A percentile compares a stretch with the other conserved stretches of the same genome.
These are phyloP conservation scores for Thymallus thymallus DNA, from an alignment of 2,113 vertebrate genomes.

Conservation along the genomic window DNA sequence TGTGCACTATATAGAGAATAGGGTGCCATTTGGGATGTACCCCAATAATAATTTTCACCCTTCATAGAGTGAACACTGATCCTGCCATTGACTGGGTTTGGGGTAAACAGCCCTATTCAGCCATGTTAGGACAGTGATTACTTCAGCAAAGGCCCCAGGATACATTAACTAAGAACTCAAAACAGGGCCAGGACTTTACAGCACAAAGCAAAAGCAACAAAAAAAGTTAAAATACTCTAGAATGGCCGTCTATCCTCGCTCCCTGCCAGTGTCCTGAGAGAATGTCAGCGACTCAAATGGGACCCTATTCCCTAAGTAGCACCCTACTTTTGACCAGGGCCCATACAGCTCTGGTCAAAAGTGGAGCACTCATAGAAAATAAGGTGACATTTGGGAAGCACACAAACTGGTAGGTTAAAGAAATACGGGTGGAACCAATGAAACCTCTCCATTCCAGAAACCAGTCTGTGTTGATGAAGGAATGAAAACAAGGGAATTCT, in stretches of 20 bases:
- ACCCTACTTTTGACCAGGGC: no score
- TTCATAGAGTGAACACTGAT: no score
- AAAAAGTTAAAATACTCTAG: neutral
- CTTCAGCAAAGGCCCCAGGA: neutral
- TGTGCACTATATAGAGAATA: no score
- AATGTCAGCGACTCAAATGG: no score
- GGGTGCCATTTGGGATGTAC: no score
- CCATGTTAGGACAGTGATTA: neutral
- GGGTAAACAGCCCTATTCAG: neutral
- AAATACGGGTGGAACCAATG: neutral
- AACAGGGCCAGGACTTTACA: neutral
- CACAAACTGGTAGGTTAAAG: neutral
- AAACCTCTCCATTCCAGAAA: no score
- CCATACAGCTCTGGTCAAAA: no score
- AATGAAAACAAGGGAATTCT: no score
- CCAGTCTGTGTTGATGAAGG: no score
- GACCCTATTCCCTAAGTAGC: no score
- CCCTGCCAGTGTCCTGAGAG: neutral
- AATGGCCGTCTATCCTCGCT: neutral
- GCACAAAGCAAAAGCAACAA: neutral
- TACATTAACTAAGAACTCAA: neutral
- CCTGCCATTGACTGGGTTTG: neutral
- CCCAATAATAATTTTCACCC: no score
- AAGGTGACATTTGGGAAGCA: neutral
- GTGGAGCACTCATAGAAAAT: no score